Percentiles rank a stretch among this genome's conserved stretches.
Evolutionary conservation across 2,113 vertebrate species (phyloP).

Genomic region (Atrichornis clamosus): DNA sequence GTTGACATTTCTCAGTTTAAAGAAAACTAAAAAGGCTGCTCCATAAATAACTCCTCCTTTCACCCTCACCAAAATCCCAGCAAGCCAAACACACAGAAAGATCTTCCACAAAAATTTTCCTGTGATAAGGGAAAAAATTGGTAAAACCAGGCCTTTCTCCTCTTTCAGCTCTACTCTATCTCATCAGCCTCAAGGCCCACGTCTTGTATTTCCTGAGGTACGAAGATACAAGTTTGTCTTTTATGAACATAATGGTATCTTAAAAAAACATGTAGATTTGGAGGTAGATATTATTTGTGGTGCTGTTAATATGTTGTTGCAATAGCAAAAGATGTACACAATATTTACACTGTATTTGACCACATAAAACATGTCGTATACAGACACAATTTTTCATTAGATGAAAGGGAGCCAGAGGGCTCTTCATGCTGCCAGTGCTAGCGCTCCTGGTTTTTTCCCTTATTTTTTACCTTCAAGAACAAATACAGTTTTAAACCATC

Average conservation of each 20-base stretch:
- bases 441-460: constrained; percentile 58
- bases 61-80: neutral
- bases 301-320: constrained; percentile 71
- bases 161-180: neutral
- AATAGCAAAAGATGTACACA: constrained; percentile 71
- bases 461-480: constrained; percentile 77
- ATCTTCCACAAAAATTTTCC: neutral
- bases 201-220: constrained; percentile 13
- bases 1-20: neutral
- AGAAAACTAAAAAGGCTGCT: neutral
- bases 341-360: constrained; percentile 79
- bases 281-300: constrained; percentile 72
- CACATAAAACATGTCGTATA: constrained; percentile 74
- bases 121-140: neutral
- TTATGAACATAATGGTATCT: constrained; percentile 71
- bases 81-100: neutral
- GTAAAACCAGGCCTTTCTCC: neutral
- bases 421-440: constrained; percentile 61
- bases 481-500: constrained; percentile 77
- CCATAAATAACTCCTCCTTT: neutral
- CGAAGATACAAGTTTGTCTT: constrained; percentile 61
- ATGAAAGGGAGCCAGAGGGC: constrained; percentile 71
- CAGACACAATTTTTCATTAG: constrained; percentile 76
- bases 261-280: constrained; percentile 75
- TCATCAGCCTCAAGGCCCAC: neutral